phyloP scores from a whole-genome alignment of 2,888 invertebrate genomes.

The Tetanocera ferruginea region DNA sequence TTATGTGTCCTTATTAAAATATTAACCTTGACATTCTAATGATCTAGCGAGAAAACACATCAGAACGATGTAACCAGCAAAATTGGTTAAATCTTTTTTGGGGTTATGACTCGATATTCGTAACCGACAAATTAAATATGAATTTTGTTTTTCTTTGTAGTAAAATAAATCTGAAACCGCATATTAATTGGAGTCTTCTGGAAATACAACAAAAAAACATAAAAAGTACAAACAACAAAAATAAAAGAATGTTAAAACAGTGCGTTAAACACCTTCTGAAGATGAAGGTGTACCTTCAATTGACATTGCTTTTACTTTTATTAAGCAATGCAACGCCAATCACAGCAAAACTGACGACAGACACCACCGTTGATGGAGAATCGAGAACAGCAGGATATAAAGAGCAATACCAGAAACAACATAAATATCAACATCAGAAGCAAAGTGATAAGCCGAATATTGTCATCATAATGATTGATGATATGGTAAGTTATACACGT shows the following conservation, averaged over 20 bases:
- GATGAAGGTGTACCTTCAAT: neutral
- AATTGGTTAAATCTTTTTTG: too few species aligned
- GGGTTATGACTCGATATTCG: too few species aligned
- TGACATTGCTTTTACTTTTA: slow-evolving; percentile 6
- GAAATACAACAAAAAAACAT: neutral
- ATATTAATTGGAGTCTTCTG: too few species aligned
- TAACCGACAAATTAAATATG: too few species aligned
- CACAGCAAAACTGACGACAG: neutral
- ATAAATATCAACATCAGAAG: slow-evolving; percentile 36
- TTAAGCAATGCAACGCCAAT: neutral
- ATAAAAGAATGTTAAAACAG: neutral
- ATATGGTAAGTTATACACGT: slow-evolving; percentile 76
- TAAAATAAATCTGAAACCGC: too few species aligned
- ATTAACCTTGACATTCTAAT: too few species aligned
- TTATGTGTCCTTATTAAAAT: too few species aligned
- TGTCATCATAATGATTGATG: slow-evolving; percentile 85
- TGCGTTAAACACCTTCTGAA: neutral
- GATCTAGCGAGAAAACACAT: too few species aligned
- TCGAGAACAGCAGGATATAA: slow-evolving; percentile 15
- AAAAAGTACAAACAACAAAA: neutral
- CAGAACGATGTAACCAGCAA: too few species aligned
- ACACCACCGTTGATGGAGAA: neutral
- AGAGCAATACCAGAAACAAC: neutral
- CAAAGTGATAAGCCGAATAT: slow-evolving; percentile 74
- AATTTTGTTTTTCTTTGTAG: too few species aligned